phyloP scores from a whole-genome alignment of 2,888 invertebrate species.

The Sarcophaga carnaria region DNA sequence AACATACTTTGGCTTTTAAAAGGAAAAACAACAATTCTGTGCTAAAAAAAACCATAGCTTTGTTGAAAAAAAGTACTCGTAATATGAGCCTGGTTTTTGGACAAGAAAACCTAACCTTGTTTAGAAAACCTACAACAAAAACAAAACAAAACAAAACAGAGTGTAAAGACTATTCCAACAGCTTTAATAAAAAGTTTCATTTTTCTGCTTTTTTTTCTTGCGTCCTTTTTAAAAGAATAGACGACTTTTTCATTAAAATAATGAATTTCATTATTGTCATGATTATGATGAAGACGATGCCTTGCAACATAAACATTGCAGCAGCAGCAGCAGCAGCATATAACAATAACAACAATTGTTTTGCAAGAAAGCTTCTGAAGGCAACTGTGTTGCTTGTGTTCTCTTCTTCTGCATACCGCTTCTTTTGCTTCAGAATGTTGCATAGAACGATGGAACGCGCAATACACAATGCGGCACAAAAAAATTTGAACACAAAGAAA shows the following conservation, averaged over 20 bases:
- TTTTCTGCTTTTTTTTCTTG: not conserved
- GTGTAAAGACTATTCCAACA: too few relatives aligned
- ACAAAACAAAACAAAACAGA: too few relatives aligned
- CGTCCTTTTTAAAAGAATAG: not conserved
- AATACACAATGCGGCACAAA: not conserved
- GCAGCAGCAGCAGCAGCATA: too few relatives aligned
- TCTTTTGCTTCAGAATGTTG: not conserved
- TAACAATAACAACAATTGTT: constrained; percentile 14
- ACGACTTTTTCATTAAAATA: not conserved
- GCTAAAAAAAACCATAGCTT: too few relatives aligned
- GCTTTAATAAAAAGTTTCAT: too few relatives aligned
- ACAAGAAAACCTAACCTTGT: not conserved
- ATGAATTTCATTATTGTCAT: not conserved
- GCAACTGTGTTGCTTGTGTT: constrained; percentile 25
- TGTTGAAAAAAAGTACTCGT: too few relatives aligned
- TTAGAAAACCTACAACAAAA: not conserved
- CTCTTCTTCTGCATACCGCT: not conserved
- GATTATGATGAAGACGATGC: not conserved
- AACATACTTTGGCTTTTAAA: too few relatives aligned
- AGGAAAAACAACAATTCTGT: too few relatives aligned
- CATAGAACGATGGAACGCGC: not conserved
- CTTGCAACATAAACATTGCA: not conserved
- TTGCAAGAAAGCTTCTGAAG: constrained; percentile 21
- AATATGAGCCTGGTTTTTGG: not conserved
- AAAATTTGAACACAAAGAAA: too few relatives aligned